These are phyloP conservation scores for Agrilus planipennis DNA, from an alignment of 1,140 invertebrate species.

Conservation along the genomic window DNA sequence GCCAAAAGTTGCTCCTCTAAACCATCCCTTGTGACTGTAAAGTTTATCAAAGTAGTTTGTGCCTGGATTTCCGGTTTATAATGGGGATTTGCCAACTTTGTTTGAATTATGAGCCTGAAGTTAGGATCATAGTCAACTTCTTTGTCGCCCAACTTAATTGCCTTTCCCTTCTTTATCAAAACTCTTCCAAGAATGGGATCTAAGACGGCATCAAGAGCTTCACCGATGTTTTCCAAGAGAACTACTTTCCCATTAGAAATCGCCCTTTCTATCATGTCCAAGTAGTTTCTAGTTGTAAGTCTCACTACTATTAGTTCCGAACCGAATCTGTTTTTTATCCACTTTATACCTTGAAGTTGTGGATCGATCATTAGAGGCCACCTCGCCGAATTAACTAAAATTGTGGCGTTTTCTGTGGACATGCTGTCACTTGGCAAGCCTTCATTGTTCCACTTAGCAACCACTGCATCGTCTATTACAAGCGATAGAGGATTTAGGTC, in stretches of 20 bases:
- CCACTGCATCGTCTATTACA: constrained; percentile 80
- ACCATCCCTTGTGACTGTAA: constrained; percentile 83
- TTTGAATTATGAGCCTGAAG: constrained; percentile 84
- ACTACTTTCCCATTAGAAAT: constrained; percentile 62
- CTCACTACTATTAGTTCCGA: constrained; percentile 59
- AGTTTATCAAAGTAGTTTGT: constrained; percentile 89
- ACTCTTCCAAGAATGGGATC: constrained; percentile 81
- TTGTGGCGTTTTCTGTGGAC: constrained; percentile 91
- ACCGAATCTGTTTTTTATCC: constrained; percentile 81
- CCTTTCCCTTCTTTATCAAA: constrained; percentile 71
- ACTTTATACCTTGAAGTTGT: constrained; percentile 83
- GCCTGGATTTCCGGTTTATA: constrained; percentile 96
- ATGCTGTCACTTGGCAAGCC: constrained; percentile 83
- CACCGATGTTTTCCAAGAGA: constrained; percentile 82
- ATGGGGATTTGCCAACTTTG: constrained; percentile 89
- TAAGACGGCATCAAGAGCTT: constrained; percentile 79
- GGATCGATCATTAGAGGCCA: constrained; percentile 96
- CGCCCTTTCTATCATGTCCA: constrained; percentile 73
- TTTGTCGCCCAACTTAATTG: constrained; percentile 74
- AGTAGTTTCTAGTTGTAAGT: constrained; percentile 68
- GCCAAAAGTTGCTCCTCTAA: constrained; percentile 88
- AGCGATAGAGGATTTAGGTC: constrained; percentile 69
- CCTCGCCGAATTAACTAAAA: constrained; percentile 75
- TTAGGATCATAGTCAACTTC: constrained; percentile 78
- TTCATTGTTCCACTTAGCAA: constrained; percentile 91